Evolutionary conservation across 2,888 invertebrate species (phyloP).

Genomic region (Polylopha cassiicola): DNA sequence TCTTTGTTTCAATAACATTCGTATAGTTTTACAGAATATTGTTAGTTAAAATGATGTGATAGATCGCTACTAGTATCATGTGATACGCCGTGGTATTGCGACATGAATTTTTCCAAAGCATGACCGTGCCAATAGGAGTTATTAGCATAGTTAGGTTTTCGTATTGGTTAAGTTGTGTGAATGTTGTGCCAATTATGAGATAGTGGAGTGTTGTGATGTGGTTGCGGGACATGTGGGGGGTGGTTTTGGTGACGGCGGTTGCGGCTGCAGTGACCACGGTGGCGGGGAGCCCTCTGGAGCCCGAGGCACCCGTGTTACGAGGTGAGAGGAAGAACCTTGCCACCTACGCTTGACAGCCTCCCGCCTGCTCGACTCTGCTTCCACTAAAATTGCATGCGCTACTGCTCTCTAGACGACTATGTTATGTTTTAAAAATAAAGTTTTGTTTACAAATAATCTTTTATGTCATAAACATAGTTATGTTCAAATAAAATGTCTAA

Average conservation of each 20-base stretch:
- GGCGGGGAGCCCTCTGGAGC: slow-evolving; percentile 64
- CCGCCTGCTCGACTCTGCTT: slow-evolving; percentile 26
- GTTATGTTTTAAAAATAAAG: no score
- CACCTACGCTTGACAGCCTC: slow-evolving; percentile 44
- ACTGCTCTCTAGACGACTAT: no score
- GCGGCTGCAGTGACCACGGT: slow-evolving; percentile 59
- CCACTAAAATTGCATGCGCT: slow-evolving; percentile 46
- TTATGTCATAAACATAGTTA: slow-evolving; percentile 14
- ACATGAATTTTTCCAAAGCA: slow-evolving; percentile 68
- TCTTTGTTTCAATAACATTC: slow-evolving; percentile 69
- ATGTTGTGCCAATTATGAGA: slow-evolving; percentile 77
- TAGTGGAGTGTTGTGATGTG: slow-evolving; percentile 77
- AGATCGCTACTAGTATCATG: slow-evolving; percentile 40
- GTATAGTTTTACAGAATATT: slow-evolving; percentile 46
- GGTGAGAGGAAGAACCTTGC: slow-evolving; percentile 66
- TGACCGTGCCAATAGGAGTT: slow-evolving; percentile 73
- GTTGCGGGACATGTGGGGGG: slow-evolving; percentile 75
- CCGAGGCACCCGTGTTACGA: slow-evolving; percentile 56
- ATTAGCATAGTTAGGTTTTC: slow-evolving; percentile 72
- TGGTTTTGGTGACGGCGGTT: slow-evolving; percentile 65
- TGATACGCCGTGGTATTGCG: slow-evolving; percentile 44
- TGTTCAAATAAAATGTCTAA: no score
- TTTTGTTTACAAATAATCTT: no score
- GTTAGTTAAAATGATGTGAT: slow-evolving; percentile 59
- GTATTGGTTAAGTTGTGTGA: slow-evolving; percentile 72